Conservation (phyloP, 2,113 vertebrate species). For the Plecturocebus donacophilus region DNA sequence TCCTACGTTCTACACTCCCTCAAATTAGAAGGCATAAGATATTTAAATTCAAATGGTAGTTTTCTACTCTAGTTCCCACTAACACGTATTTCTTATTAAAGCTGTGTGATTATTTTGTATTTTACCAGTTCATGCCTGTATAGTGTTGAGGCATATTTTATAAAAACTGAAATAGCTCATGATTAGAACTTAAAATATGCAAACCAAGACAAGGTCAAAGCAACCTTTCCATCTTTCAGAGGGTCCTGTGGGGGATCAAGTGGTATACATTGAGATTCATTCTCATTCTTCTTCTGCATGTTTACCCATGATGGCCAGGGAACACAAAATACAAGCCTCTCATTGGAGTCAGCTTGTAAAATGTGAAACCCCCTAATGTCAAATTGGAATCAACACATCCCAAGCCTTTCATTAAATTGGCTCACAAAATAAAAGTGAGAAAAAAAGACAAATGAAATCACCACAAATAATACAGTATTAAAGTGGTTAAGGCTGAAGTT, state of each 20-base stretch:
- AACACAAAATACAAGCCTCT: constrained; percentile 25
- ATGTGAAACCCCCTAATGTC: constrained; percentile 41
- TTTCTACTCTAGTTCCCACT: constrained; percentile 34
- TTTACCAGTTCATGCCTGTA: background rate
- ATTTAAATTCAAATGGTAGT: background rate
- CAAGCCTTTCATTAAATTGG: background rate
- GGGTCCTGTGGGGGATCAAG: background rate
- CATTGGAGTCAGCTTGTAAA: background rate
- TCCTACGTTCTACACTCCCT: background rate
- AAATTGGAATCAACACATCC: background rate
- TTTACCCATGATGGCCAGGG: constrained; percentile 48
- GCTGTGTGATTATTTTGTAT: constrained; percentile 32
- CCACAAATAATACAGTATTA: constrained; percentile 44
- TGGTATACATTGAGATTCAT: background rate
- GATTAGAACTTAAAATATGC: constrained; percentile 59
- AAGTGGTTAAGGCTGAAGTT: constrained; percentile 68
- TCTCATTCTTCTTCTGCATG: constrained; percentile 7
- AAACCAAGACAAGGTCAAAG: constrained; percentile 71
- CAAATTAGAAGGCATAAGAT: background rate
- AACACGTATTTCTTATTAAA: constrained; percentile 33
- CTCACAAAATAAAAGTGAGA: constrained; percentile 52
- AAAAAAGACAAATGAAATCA: constrained; percentile 58
- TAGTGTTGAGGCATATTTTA: background rate
- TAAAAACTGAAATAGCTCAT: constrained; percentile 47
- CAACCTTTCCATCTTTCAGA: constrained; percentile 49